Evolutionary conservation across 2,113 vertebrate species (phyloP).

Genomic region (Sporophila hypoxantha): DNA sequence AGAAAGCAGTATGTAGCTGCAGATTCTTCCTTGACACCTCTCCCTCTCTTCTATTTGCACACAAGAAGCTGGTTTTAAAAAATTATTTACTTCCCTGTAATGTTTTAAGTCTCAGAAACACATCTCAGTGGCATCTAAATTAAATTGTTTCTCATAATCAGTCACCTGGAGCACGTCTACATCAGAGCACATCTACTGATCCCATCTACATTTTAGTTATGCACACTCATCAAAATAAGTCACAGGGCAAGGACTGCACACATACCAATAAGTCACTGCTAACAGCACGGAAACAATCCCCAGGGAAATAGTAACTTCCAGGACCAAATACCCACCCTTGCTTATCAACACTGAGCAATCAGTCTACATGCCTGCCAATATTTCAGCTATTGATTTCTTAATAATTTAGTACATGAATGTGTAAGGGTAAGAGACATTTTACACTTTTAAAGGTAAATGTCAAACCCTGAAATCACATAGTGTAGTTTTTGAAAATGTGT

Average conservation of each 20-base stretch:
- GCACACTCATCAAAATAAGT: neutral
- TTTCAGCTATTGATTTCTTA: neutral
- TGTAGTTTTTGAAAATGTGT: neutral
- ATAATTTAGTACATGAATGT: neutral
- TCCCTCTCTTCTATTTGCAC: neutral
- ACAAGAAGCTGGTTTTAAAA: neutral
- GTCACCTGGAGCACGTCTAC: neutral
- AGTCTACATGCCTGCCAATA: neutral
- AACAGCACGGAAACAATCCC: neutral
- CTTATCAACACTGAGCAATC: neutral
- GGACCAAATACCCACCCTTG: neutral
- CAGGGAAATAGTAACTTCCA: neutral
- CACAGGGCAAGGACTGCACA: neutral
- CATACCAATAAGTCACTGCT: neutral
- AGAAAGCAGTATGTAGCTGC: neutral
- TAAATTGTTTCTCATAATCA: neutral
- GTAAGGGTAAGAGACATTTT: neutral
- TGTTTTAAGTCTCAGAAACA: neutral
- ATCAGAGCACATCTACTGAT: neutral
- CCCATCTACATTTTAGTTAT: neutral
- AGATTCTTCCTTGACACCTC: neutral
- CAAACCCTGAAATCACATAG: neutral
- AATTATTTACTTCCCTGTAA: neutral
- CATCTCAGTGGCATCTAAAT: neutral
- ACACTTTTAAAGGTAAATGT: neutral